Conservation (phyloP, 2,797 vertebrate genomes). For the Furcifer pardalis region DNA sequence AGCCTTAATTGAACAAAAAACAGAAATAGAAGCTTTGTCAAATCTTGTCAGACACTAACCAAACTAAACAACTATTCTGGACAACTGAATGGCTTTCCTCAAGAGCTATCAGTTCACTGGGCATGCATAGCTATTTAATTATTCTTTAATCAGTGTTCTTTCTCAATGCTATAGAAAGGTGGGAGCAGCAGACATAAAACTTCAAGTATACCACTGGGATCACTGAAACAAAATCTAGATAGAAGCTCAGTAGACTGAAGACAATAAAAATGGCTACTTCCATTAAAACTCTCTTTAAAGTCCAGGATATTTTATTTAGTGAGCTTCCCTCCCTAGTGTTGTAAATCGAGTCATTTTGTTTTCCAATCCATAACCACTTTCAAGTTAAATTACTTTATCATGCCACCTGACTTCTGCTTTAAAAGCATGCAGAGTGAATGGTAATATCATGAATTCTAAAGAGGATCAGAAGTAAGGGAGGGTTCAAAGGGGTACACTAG, state of each 20-base stretch:
- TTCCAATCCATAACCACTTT: conserved; percentile 37
- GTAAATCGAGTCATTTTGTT: conserved; percentile 25
- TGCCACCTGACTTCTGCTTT: conserved; percentile 41
- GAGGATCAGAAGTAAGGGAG: neutral
- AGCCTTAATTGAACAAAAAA: conserved; percentile 32
- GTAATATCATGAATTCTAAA: conserved; percentile 18
- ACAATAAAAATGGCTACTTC: conserved; percentile 16
- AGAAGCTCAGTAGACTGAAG: conserved; percentile 34
- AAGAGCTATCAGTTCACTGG: conserved; percentile 33
- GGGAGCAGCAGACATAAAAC: conserved; percentile 40
- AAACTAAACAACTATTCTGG: conserved; percentile 43
- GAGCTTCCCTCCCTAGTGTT: conserved; percentile 19
- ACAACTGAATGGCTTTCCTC: conserved; percentile 33
- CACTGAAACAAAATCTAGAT: conserved; percentile 39
- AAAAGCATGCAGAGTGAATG: conserved; percentile 43
- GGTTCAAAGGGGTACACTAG: neutral
- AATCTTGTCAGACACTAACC: conserved; percentile 54
- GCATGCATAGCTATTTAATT: conserved; percentile 24
- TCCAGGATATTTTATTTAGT: conserved; percentile 23
- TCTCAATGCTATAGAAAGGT: conserved; percentile 31
- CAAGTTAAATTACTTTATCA: conserved; percentile 48
- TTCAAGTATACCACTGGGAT: conserved; percentile 29
- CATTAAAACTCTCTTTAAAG: conserved; percentile 33
- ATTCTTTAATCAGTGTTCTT: conserved; percentile 40
- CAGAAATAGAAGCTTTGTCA: conserved; percentile 65